Percentiles rank a stretch among this genome's conserved stretches.
Conservation (phyloP, 2,113 vertebrate genomes). For the Monarcha castaneiventris region DNA sequence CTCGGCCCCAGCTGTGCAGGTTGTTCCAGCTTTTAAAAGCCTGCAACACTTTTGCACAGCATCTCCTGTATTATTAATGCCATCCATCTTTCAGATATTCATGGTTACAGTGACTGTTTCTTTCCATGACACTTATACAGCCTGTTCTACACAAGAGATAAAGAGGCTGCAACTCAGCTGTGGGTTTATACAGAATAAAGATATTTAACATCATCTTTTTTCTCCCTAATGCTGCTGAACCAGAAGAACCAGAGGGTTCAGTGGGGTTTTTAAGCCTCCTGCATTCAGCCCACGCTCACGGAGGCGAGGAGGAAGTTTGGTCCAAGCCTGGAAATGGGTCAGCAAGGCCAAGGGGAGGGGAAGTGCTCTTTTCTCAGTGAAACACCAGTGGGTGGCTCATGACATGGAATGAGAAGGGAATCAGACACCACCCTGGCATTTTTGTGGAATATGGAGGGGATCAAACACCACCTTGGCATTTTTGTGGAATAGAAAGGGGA, state of each 20-base stretch:
- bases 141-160: not conserved
- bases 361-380: not conserved
- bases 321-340: not conserved
- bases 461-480: not conserved
- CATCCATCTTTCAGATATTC: not conserved
- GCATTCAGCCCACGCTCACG: not conserved
- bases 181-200: not conserved
- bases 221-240: not conserved
- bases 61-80: not conserved
- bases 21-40: not conserved
- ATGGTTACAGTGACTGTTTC: not conserved
- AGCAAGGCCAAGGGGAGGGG: fast-evolving
- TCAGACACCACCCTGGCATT: not conserved
- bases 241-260: not conserved
- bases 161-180: not conserved
- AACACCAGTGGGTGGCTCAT: not conserved
- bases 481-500: not conserved
- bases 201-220: not conserved
- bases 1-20: not conserved
- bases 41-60: no score
- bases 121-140: fast-evolving
- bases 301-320: not conserved
- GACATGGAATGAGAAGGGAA: not conserved
- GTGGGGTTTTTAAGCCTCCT: not conserved
- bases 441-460: not conserved